phyloP scores from a whole-genome alignment of 2,113 vertebrate species.

The Sterrhoptilus dennistouni region DNA sequence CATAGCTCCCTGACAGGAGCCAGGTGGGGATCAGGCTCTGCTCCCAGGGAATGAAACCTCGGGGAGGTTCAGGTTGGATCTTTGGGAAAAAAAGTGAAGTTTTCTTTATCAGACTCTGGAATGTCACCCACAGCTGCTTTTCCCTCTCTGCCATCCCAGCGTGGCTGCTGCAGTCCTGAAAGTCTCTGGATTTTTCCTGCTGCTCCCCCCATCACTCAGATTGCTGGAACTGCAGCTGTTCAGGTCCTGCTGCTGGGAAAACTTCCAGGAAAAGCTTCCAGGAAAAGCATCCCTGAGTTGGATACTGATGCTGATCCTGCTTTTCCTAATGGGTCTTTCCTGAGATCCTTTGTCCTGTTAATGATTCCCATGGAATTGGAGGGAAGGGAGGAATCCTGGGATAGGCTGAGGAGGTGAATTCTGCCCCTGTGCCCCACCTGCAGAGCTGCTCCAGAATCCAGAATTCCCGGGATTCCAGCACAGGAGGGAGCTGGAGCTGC shows the following conservation, averaged over 20 bases:
- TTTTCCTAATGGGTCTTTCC: neutral
- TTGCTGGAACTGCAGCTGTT: fast-evolving
- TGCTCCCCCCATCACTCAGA: neutral
- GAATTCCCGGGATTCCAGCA: neutral
- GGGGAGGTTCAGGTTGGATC: neutral
- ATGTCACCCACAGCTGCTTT: neutral
- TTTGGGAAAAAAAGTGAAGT: neutral
- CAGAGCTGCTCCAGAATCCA: neutral
- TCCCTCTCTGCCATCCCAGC: neutral
- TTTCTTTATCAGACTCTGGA: neutral
- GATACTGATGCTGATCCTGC: neutral
- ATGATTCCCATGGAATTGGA: neutral
- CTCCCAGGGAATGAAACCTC: neutral
- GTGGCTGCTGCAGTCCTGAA: neutral
- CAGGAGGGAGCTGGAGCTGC: no score
- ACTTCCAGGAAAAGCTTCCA: neutral
- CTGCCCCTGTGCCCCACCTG: neutral
- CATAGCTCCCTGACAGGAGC: neutral
- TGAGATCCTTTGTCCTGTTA: fast-evolving
- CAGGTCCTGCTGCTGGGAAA: neutral
- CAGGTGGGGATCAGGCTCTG: neutral
- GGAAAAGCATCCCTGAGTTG: no score
- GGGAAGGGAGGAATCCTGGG: neutral
- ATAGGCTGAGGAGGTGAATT: neutral
- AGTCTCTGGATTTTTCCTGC: neutral